Evolutionary conservation across 2,888 invertebrate species (phyloP), one percentile per base, ranked within the genome.

Genomic region (Lepeophtheirus nordmannii): DNA sequence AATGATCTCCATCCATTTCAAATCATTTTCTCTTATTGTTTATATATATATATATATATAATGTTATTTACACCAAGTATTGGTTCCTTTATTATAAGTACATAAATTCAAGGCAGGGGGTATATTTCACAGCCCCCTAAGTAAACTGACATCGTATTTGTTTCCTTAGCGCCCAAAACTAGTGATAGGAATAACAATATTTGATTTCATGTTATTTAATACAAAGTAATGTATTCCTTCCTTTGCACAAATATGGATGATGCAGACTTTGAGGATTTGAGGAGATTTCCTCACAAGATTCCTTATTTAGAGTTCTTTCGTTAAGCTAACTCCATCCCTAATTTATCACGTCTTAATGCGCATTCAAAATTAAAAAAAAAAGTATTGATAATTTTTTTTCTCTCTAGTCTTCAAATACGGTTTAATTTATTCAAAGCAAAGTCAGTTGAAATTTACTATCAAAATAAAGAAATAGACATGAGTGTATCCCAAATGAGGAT

Each of bases 51-150:
- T 30, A 5, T 30, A 5, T 30, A 5, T 7, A 30, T 30, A 30
- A 30, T 30, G 30, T 30, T 30, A 30, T 30, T 30, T 30, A 30
- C 30, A 30, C 7, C 30, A 30, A 30, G 30, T 5, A 30, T 30
- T 30, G 30, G 30, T 30, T 30, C 30, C 30, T 30, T 30, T 30
- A 30, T 30, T 30, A 30, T 46, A 46, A n/a, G 17, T 46, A 17
- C 8, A 5, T 46, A 11, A 5, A 46, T 46, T 46, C 53, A 46
- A 46, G 53, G 53, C 53, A 46, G 2, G 53, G 53, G 53, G 53
- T 46, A 46, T n/a, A n/a, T 8, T 46, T 46, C 8, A 46, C 53
- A 46, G 53, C 53, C 53, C 53, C 53, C 53, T 46, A 46, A 46
- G 53, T 46, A 14, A 46, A 8, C 53, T 46, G 17, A 46, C 53